Percentiles rank a stretch among this genome's conserved stretches.
phyloP scores from a whole-genome alignment of 2,888 invertebrate genomes.

The Fissipunctia ypsillon region DNA sequence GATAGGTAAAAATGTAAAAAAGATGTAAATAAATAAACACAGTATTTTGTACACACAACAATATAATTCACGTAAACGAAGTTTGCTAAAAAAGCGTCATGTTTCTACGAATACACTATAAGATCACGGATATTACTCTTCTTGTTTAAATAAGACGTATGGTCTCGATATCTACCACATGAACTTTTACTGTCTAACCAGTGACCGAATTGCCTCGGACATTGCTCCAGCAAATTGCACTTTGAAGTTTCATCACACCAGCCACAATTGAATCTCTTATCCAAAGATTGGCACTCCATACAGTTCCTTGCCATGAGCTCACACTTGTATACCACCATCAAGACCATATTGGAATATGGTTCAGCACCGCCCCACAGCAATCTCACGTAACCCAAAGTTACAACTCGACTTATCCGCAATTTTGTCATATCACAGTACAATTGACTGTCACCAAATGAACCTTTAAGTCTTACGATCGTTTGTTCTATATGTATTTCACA shows the following conservation, averaged over 20 bases:
- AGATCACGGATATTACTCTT: not conserved
- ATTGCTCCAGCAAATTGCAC: conserved; percentile 69
- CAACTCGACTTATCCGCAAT: conserved; percentile 38
- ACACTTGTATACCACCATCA: conserved; percentile 71
- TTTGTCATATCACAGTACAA: conserved; percentile 54
- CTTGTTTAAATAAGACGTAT: not conserved
- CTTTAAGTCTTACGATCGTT: conserved; percentile 33
- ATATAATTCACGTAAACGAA: not conserved
- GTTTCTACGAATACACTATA: not conserved
- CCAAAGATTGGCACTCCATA: conserved; percentile 63
- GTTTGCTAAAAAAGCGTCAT: not conserved
- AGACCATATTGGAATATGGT: conserved; percentile 72
- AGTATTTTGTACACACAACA: not conserved
- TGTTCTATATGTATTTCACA: conserved; percentile 69
- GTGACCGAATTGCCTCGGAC: conserved; percentile 53
- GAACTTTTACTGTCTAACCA: conserved; percentile 46
- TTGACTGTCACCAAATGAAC: conserved; percentile 37
- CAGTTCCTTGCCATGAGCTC: conserved; percentile 63
- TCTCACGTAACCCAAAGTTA: conserved; percentile 64
- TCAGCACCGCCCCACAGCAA: conserved; percentile 73
- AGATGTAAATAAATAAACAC: not conserved
- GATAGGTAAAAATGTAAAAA: not conserved
- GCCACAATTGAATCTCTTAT: conserved; percentile 68
- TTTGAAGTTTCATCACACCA: conserved; percentile 67
- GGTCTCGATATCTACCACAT: conserved; percentile 18